A percentile compares a stretch with the other conserved stretches of the same genome.
phyloP scores from a whole-genome alignment of 2,888 invertebrate genomes.

The Synanthedon vespiformis region DNA sequence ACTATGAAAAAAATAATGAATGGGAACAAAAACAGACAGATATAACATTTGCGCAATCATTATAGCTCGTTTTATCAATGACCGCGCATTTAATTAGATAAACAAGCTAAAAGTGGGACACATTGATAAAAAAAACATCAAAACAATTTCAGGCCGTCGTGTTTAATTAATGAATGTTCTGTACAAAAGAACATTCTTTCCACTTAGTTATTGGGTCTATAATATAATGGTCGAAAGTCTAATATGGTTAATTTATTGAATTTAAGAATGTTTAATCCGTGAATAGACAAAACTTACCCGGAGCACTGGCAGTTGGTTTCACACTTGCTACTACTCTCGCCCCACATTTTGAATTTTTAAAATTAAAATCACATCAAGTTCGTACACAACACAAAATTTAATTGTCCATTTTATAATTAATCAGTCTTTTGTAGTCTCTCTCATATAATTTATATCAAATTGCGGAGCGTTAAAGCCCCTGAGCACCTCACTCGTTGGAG shows the following conservation, averaged over 20 bases:
- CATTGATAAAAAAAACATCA: conserved; percentile 1
- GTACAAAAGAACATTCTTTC: neutral
- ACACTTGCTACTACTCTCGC: conserved; percentile 46
- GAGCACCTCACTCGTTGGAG: neutral
- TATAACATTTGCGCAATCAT: neutral
- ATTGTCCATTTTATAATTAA: conserved; percentile 33
- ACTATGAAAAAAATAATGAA: neutral
- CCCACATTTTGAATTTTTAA: conserved; percentile 44
- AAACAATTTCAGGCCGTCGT: neutral
- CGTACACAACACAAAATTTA: conserved; percentile 19
- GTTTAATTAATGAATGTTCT: neutral
- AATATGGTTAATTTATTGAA: neutral
- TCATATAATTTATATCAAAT: conserved; percentile 10
- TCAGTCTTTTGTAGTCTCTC: conserved; percentile 30
- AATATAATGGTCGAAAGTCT: neutral
- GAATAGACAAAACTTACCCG: conserved; percentile 34
- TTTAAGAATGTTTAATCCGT: neutral
- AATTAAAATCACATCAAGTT: conserved; percentile 13
- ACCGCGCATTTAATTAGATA: neutral
- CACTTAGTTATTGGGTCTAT: no score
- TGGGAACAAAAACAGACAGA: neutral
- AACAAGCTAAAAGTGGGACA: neutral
- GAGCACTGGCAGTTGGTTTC: conserved; percentile 59
- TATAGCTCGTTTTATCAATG: neutral
- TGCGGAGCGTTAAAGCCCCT: neutral